Base-by-base conservation (phyloP, 2,888 invertebrate genomes). In the Drosophila basisetae region DNA sequence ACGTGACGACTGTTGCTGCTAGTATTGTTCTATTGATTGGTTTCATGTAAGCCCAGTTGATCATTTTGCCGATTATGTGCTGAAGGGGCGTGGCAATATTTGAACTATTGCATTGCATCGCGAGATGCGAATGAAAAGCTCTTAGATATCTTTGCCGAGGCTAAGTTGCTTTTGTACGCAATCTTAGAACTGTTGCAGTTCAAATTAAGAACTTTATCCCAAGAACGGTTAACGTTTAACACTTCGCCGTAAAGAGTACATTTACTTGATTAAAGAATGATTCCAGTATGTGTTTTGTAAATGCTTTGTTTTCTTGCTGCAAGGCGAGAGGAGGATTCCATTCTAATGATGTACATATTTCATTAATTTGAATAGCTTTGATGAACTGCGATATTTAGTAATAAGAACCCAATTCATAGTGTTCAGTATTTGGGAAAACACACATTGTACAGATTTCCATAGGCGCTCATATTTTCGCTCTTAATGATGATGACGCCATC, bases 401-500 rank as follows among this genome's bases (percentile, higher is more conserved):
- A 7, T 9, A 9, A 4, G 47, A 16, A 25, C 1, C 16, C 25
- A 25, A 47, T 47, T 25, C 47, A 25, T 25, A 7, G 25, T 9
- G 47, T 47, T 22, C 22, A 16, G 22, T 13, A 5, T 56, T 41
- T 37, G 41, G 69, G 52, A 70, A 75, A 33, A 28, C 22, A 43
- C 13, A 13, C 18, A n/a, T 47, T 47, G 1, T 16, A 37, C n/a
- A 11, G 25, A 67, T 54, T 64, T 64, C 25, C 47, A 67, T 37
- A 30, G 37, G 52, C 10, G 22, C 28, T 30, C 7, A 64, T 55
- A 59, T 31, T 69, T 77, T 64, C 66, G 69, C 78, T 52, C 59
- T 75, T 67, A 67, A 78, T 69, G 72, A 71, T 65, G 65, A 76
- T 78, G 70, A 67, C 35, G 65, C 62, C 68, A 73, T 69, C 54